A percentile compares a stretch with the other conserved stretches of the same genome.
phyloP scores from a whole-genome alignment of 2,797 vertebrate genomes.

The Jordanella pulchra region DNA sequence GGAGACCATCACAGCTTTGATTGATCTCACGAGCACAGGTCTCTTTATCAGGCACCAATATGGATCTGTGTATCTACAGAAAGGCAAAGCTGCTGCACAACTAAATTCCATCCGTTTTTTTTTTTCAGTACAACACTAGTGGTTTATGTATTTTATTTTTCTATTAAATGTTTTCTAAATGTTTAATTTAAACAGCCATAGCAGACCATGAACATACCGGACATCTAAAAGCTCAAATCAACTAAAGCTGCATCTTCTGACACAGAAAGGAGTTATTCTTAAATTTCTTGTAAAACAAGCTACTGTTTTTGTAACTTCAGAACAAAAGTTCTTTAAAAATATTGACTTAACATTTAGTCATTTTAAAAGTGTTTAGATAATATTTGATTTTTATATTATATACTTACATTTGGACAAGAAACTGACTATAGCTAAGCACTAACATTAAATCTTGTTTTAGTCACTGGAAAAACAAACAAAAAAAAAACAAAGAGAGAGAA shows the following conservation, averaged over 20 bases:
- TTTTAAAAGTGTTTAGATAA: too few species aligned
- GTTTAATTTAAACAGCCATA: too few species aligned
- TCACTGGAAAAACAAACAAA: too few species aligned
- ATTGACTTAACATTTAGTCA: background rate
- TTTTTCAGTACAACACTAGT: too few species aligned
- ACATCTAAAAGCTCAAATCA: background rate
- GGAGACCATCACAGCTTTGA: slow-evolving; percentile 45
- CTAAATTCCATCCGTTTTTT: slow-evolving; percentile 26
- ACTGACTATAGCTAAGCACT: too few species aligned
- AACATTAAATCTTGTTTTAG: too few species aligned
- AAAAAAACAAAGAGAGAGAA: too few species aligned
- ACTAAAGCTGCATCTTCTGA: too few species aligned
- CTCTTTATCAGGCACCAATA: slow-evolving; percentile 64
- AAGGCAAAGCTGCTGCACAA: slow-evolving; percentile 38
- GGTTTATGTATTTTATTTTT: background rate
- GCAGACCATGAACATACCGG: background rate
- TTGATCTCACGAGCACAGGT: slow-evolving; percentile 61
- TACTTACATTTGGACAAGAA: background rate
- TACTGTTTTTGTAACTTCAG: background rate
- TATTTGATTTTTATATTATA: background rate
- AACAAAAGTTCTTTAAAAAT: background rate
- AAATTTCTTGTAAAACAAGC: background rate
- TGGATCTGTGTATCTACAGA: slow-evolving; percentile 47
- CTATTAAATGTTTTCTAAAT: too few species aligned
- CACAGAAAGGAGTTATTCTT: background rate